Evolutionary conservation across 2,797 vertebrate genomes (phyloP).

Genomic region (Bovichtus variegatus): DNA sequence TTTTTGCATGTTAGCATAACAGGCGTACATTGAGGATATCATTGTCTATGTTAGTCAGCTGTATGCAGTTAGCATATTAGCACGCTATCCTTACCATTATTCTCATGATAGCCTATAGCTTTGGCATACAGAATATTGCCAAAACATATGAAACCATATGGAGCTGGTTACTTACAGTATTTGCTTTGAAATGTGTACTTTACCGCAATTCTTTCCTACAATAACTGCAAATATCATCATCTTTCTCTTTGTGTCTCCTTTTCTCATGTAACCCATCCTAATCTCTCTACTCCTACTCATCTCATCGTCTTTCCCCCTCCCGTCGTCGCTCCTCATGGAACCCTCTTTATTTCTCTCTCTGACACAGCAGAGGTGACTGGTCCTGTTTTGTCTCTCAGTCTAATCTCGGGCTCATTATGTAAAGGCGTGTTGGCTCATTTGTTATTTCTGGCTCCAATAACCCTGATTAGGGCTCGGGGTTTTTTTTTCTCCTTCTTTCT

Average conservation of each 20-base stretch:
- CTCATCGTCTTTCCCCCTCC: conserved; percentile 24
- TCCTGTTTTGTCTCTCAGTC: conserved; percentile 51
- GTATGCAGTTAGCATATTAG: neutral
- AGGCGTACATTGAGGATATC: neutral
- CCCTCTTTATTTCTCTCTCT: conserved; percentile 38
- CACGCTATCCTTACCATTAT: neutral
- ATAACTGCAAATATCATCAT: neutral
- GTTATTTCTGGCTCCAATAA: conserved; percentile 67
- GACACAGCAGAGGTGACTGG: conserved; percentile 55
- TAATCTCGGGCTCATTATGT: conserved; percentile 69
- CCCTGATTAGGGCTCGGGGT: conserved; percentile 45
- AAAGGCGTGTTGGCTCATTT: conserved; percentile 63
- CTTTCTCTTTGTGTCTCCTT: neutral
- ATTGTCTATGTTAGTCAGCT: neutral
- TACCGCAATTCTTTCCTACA: neutral
- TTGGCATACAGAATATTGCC: neutral
- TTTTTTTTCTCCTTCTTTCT: conserved; percentile 1
- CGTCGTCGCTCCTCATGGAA: conserved; percentile 30
- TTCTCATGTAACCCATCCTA: conserved; percentile 2
- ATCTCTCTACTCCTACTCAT: conserved; percentile 14
- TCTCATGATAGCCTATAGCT: neutral
- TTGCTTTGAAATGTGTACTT: neutral
- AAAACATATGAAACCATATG: neutral
- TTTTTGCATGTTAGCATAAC: neutral
- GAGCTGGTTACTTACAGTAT: neutral